These are phyloP conservation scores for Oncorhynchus tshawytscha DNA, from an alignment of 2,113 vertebrate genomes.

Conservation along the genomic window DNA sequence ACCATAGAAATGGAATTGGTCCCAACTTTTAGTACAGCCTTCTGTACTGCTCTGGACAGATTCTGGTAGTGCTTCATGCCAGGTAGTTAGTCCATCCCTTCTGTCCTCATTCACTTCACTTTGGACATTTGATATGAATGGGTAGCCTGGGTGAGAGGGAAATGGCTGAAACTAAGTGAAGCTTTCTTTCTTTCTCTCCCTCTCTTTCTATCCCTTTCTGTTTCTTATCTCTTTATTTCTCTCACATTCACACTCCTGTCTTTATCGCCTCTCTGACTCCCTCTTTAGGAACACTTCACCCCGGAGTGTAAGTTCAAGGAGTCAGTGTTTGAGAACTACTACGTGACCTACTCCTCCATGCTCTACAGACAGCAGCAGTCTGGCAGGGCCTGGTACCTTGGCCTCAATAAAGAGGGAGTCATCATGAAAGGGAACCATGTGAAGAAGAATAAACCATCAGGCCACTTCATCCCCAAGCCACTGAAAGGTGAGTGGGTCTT, in stretches of 20 bases:
- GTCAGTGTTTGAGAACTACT: slow-evolving; percentile 99
- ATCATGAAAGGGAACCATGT: slow-evolving; percentile 99
- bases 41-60: no score
- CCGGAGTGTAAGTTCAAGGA: slow-evolving; percentile 99
- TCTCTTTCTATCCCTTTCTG: no score
- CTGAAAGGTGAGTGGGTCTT: slow-evolving; percentile 84
- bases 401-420: slow-evolving; percentile 97
- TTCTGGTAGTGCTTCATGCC: not conserved
- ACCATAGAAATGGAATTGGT: no score
- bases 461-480: slow-evolving; percentile 98
- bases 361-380: slow-evolving; percentile 97
- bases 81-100: not conserved
- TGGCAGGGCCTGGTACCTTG: slow-evolving; percentile 95
- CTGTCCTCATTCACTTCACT: not conserved
- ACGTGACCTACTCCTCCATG: slow-evolving; percentile 98
- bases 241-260: not conserved
- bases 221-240: no score
- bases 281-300: slow-evolving; percentile 92
- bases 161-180: not conserved
- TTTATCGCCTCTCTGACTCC: slow-evolving; percentile 11
- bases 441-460: slow-evolving; percentile 98
- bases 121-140: not conserved
- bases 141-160: not conserved
- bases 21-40: no score
- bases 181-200: not conserved